Base-by-base conservation (phyloP, 2,113 vertebrate genomes). In the Colossoma macropomum region DNA sequence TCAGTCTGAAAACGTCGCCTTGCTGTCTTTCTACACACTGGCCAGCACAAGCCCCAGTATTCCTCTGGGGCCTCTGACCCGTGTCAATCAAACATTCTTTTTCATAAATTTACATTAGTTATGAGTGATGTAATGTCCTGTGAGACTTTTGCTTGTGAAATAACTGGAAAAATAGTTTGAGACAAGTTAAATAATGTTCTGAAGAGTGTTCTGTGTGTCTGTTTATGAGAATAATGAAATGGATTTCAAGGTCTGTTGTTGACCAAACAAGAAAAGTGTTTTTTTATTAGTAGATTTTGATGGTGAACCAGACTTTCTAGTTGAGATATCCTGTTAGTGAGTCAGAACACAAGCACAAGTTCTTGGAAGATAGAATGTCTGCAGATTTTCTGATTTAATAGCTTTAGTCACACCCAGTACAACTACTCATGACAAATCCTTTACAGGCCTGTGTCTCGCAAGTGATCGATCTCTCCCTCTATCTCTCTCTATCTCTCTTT, bases 41-140 rank as follows among this genome's bases (percentile, higher is more conserved):
- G 69, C 75, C 69, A 56, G 3, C 15, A 19, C 59, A 73, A 52
- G 45, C 41, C 45, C 75, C 27, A 28, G 21, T n/a, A 32, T 70
- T 75, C 28, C 83, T 71, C 30, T 27, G 28, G 38, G 78, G 65
- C 21, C 11, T 41, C 27, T 75, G 71, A 68, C 23, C 52, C 28
- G 10, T 56, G 62, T 79, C 70, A 59, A 52, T 52, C 50, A 27
- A 7, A 38, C 63, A 21, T 25, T 28, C 13, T 16, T 70, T 21
- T 75, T n/a, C 60, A 56, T 73, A 41, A 73, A 70, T 50, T 48
- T 34, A 68, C 62, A 21, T 11, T 48, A 21, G n/a, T 30, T 38
- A 48, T 54, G 60, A 75, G 62, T 50, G 71, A 60, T 23, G 62
- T 45, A 28, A 30, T 27, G 19, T 34, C 82, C 17, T 16, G 12